phyloP scores from a whole-genome alignment of 37 sponge, comb jelly and placozoan species.

The Eunapius fragilis region DNA sequence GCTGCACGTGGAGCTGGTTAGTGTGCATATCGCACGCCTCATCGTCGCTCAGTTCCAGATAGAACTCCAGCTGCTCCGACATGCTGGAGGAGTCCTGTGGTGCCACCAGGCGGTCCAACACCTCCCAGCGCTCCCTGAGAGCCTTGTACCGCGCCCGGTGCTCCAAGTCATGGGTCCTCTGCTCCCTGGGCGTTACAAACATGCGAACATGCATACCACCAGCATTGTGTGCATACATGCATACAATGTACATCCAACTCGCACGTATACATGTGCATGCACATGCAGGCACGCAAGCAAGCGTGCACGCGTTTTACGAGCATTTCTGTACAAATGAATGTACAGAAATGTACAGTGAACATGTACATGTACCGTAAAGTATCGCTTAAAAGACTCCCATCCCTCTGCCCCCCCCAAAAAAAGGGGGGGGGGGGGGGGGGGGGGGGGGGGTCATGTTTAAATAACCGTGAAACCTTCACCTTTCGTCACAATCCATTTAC shows the following conservation, averaged over 20 bases:
- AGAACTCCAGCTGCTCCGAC: conserved; percentile 11
- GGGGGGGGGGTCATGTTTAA: too few relatives aligned
- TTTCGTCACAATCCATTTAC: too few relatives aligned
- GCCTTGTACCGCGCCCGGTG: conserved; percentile 67
- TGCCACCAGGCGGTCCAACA: conserved; percentile 44
- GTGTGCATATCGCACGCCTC: neutral
- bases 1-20: neutral
- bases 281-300: too few relatives aligned
- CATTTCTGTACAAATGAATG: too few relatives aligned
- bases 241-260: neutral
- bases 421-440: too few relatives aligned
- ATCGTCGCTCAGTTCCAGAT: conserved; percentile 47
- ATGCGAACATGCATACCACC: too few relatives aligned
- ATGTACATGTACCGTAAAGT: too few relatives aligned
- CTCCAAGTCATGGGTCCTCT: conserved; percentile 74
- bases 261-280: too few relatives aligned
- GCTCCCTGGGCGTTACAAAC: conserved; percentile 50
- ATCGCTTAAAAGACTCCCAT: too few relatives aligned
- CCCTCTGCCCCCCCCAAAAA: too few relatives aligned
- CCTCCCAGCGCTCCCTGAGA: conserved; percentile 68
- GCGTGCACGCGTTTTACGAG: neutral
- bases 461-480: too few relatives aligned
- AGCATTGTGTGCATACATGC: neutral
- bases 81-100: conserved; percentile 8
- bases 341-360: too few relatives aligned